Evolutionary conservation across 1,140 invertebrate species (phyloP).

Genomic region (Leptestheria dahalacensis): DNA sequence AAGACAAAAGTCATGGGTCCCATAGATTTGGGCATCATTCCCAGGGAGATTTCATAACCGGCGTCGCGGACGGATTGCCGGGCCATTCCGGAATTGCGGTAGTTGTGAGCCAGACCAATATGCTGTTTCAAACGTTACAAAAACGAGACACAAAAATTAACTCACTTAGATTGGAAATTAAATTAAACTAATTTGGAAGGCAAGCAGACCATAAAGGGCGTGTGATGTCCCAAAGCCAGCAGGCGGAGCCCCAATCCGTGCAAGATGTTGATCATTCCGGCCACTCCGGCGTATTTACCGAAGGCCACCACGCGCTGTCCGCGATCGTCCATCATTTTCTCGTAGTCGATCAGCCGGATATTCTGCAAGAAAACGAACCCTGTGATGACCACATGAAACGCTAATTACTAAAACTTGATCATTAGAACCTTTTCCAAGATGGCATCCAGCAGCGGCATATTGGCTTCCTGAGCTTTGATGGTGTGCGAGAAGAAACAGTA

Average conservation of each 20-base stretch:
- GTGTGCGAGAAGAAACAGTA: conserved; percentile 99
- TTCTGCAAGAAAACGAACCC: conserved; percentile 41
- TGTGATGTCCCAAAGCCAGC: conserved; percentile 91
- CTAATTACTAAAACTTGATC: conserved; percentile 17
- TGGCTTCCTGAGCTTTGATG: conserved; percentile 95
- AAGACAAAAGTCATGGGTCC: conserved; percentile 96
- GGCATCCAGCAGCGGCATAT: conserved; percentile 93
- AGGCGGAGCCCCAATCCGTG: conserved; percentile 89
- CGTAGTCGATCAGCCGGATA: conserved; percentile 93
- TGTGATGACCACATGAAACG: background rate
- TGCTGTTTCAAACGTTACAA: conserved; percentile 44
- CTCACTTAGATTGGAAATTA: no score
- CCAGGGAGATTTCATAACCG: conserved; percentile 93
- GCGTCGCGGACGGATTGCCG: conserved; percentile 90
- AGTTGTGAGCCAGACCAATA: conserved; percentile 95
- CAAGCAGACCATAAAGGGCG: conserved; percentile 82
- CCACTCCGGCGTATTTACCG: conserved; percentile 96
- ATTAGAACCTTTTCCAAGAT: conserved; percentile 67
- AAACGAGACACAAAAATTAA: no score
- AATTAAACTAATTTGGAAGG: conserved; percentile 1
- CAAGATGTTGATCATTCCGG: conserved; percentile 96
- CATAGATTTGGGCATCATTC: conserved; percentile 94
- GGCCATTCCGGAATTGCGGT: conserved; percentile 92
- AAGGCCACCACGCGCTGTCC: conserved; percentile 92
- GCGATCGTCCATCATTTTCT: conserved; percentile 77